Base-by-base conservation (phyloP, 2,113 vertebrate species). In the Chitala chitala region DNA sequence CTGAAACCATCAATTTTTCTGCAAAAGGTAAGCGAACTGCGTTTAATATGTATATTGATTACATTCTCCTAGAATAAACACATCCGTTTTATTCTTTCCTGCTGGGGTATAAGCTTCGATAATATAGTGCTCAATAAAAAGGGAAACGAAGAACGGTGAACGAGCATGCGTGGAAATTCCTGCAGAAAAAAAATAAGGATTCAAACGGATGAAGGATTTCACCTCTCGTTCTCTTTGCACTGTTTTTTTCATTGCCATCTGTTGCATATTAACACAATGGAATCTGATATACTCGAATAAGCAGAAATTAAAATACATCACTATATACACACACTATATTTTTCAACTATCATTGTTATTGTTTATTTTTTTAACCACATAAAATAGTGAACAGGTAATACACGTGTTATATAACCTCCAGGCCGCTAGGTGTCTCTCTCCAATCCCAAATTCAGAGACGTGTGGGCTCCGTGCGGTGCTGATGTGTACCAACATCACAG, bases 91-190 rank as follows among this genome's bases (percentile, higher is more conserved):
- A 1, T 53, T 26, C 22, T 24, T 51, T 50, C 12, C 50, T 26
- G 50, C 40, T 10, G 64, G 33, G 36, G 15, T 51, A 26, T 66
- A 40, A 2, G 44, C 15, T 66, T 50, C 40, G 17, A 53, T 31
- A 31, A 42, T 44, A 33, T 44, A 56, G 44, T 46, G 73, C 38
- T 75, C 73, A 68, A 56, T 42, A 54, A 24, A 26, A 29, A 44
- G 36, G 12, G 54, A 5, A 66, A 51, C 4, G 24, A 55, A 7
- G 64, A 22, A n/a, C 13, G 22, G 17, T 33, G 24, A 44, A 44
- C 59, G 78, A 38, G 63, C 78, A 74, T 79, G 78, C 78, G 78
- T 63, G 22, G 26, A 22, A 46, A 51, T 68, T 72, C 65, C 74
- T 76, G 71, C 71, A 40, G 74, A 74, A 55, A 64, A 71, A 66